Percentiles rank a stretch among this genome's conserved stretches.
These are phyloP conservation scores for Vulpes lagopus DNA, from an alignment of 2,113 vertebrate genomes.

Conservation along the genomic window DNA sequence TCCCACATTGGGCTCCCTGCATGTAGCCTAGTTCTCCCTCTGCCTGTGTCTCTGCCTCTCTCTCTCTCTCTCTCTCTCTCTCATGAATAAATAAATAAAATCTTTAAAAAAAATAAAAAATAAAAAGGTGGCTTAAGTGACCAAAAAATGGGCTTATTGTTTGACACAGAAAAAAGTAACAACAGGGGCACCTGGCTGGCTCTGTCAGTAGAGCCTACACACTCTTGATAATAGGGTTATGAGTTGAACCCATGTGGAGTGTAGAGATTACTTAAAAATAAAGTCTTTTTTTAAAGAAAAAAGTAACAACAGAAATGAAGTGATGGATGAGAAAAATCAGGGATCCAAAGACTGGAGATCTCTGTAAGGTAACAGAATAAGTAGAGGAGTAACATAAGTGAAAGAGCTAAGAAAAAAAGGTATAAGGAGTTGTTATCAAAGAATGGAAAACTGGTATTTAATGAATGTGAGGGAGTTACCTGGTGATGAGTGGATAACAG, in stretches of 20 bases:
- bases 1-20: too few species aligned
- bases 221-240: neutral
- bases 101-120: too few species aligned
- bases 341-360: neutral
- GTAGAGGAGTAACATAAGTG: neutral
- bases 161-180: neutral
- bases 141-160: neutral
- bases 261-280: neutral
- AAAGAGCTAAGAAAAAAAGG: neutral
- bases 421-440: neutral
- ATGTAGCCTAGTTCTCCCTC: too few species aligned
- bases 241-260: neutral
- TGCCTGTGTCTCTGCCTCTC: too few species aligned
- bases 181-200: neutral
- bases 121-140: neutral
- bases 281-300: neutral
- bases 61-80: too few species aligned
- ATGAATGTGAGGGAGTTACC: neutral
- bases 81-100: too few species aligned
- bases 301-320: neutral
- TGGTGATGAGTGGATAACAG: neutral
- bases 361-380: slow-evolving; percentile 3
- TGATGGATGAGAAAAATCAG: neutral
- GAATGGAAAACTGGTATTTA: slow-evolving; percentile 39
- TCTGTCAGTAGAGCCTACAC: neutral